A percentile compares a stretch with the other conserved stretches of the same genome.
Evolutionary conservation across 2,113 vertebrate genomes (phyloP).

Genomic region (Gymnocephalus cernua): DNA sequence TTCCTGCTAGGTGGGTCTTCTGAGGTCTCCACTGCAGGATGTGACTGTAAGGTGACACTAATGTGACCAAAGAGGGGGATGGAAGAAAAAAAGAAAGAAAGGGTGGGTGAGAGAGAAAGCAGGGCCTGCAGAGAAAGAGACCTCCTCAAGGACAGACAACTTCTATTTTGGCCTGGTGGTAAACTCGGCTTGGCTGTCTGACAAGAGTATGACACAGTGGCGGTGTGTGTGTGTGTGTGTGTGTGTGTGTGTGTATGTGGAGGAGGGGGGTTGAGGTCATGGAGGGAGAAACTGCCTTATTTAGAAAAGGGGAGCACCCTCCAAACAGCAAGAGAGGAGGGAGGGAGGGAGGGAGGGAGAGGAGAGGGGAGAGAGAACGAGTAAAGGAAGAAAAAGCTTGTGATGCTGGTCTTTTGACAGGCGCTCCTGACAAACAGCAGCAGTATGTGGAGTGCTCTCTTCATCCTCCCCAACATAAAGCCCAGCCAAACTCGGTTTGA

Average conservation of each 20-base stretch:
- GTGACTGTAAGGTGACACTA: constrained; percentile 66
- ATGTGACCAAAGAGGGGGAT: constrained; percentile 6
- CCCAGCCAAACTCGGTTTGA: constrained; percentile 30
- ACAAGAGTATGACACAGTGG: constrained; percentile 40
- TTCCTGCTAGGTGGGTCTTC: constrained; percentile 45
- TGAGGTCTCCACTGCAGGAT: constrained; percentile 15
- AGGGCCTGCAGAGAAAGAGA: constrained; percentile 12
- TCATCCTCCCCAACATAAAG: constrained; percentile 35
- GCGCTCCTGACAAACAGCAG: constrained; percentile 10
- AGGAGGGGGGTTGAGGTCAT: not conserved
- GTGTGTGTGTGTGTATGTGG: not conserved
- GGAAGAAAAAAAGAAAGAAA: not conserved
- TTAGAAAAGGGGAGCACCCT: constrained; percentile 50
- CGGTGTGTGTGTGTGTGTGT: constrained; percentile 7
- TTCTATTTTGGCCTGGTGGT: constrained; percentile 69
- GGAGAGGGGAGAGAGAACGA: not conserved
- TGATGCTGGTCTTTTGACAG: not conserved
- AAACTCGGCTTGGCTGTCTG: constrained; percentile 60
- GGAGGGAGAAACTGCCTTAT: constrained; percentile 40
- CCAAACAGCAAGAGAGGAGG: not conserved
- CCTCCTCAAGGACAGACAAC: constrained; percentile 51
- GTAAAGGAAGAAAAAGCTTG: not conserved
- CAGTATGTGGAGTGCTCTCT: constrained; percentile 20
- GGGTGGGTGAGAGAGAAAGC: not conserved
- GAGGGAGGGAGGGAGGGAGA: not conserved